Evolutionary conservation across 2,797 vertebrate genomes (phyloP).

Genomic region (Syngnathus rostellatus): DNA sequence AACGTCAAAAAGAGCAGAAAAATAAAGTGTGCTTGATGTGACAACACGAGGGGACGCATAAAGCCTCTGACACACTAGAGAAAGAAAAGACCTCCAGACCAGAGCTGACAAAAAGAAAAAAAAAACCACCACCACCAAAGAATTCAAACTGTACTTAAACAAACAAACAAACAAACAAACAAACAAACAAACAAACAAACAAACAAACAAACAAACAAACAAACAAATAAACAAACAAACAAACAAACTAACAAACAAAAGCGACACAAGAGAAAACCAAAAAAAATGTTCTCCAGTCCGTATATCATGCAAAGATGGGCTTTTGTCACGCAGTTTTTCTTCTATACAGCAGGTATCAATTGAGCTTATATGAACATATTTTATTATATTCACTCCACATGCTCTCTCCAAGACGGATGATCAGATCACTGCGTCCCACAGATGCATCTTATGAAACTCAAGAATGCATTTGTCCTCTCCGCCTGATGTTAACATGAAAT

Average conservation of each 20-base stretch:
- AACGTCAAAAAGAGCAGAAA: conserved; percentile 47
- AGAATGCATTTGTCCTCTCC: conserved; percentile 39
- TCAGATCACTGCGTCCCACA: conserved; percentile 28
- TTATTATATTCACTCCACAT: conserved; percentile 28
- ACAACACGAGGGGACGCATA: conserved; percentile 45
- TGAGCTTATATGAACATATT: conserved; percentile 50
- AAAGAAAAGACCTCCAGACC: conserved; percentile 9
- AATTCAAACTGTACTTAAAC: conserved; percentile 3
- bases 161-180: not conserved
- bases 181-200: conserved; percentile 1
- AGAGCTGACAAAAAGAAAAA: conserved; percentile 30
- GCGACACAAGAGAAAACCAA: not conserved
- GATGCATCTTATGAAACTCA: conserved; percentile 44
- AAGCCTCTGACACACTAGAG: conserved; percentile 26
- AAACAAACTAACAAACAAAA: conserved; percentile 3
- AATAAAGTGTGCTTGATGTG: conserved; percentile 54
- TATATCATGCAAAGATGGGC: not conserved
- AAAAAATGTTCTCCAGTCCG: too few relatives aligned
- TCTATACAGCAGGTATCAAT: conserved; percentile 18
- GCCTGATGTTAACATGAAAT: conserved; percentile 41
- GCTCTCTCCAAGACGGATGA: conserved; percentile 48
- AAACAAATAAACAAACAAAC: conserved; percentile 11
- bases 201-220: conserved; percentile 8
- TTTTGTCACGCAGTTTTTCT: conserved; percentile 13
- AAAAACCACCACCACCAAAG: conserved; percentile 22